Evolutionary conservation across 2,797 vertebrate genomes (phyloP).

Genomic region (Characodon lateralis): DNA sequence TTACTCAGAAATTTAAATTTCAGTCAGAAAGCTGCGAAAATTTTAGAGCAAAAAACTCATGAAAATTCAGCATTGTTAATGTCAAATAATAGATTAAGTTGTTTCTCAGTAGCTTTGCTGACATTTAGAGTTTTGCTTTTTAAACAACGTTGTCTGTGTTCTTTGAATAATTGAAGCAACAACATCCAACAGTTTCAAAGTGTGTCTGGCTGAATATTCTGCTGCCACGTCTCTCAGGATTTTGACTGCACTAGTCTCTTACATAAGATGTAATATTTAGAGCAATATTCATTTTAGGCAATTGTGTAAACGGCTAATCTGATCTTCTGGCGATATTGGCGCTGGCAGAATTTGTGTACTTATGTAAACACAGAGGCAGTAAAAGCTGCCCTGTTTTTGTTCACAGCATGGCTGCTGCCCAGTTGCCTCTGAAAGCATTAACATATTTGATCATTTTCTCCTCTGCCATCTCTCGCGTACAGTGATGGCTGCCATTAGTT

Average conservation of each 20-base stretch:
- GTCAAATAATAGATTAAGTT: no score
- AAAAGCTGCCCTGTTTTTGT: background rate
- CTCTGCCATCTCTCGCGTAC: background rate
- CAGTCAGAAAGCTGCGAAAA: no score
- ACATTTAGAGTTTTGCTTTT: background rate
- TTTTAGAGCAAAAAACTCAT: background rate
- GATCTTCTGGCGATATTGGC: constrained; percentile 10
- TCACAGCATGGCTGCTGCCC: constrained; percentile 9
- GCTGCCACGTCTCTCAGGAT: background rate
- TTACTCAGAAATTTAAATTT: no score
- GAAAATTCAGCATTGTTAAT: background rate
- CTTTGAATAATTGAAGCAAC: background rate
- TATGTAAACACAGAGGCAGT: constrained; percentile 17
- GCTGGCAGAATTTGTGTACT: constrained; percentile 6
- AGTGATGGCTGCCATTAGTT: background rate
- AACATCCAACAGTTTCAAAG: background rate
- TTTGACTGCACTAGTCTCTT: background rate
- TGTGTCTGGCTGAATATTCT: background rate
- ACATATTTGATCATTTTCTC: background rate
- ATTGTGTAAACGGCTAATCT: constrained; percentile 16
- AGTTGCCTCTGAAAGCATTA: constrained; percentile 3
- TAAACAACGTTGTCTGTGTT: background rate
- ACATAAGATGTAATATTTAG: constrained; percentile 1
- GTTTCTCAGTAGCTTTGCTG: background rate
- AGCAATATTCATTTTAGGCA: constrained; percentile 13